Base-by-base conservation (phyloP, 2,888 invertebrate genomes). In the Zaprionus bogoriensis region DNA sequence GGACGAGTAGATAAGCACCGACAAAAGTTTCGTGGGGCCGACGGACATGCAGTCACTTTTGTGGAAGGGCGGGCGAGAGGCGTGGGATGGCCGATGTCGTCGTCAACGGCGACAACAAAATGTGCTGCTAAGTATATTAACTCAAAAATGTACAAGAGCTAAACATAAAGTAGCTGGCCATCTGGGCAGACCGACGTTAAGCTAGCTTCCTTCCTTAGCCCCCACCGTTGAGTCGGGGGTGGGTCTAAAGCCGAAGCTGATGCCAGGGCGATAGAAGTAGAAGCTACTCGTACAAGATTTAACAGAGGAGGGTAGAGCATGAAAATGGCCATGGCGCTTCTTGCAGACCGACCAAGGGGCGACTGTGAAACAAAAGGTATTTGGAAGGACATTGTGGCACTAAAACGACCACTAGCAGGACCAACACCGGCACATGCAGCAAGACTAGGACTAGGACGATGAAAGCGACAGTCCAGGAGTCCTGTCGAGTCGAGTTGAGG, bases 41-140 rank as follows among this genome's bases (percentile, higher is more conserved):
- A 38, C n/a, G 4, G 36, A 14, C 25, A 12, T 9, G 9, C 1
- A 12, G n/a, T n/a, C n/a, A n/a, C n/a, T n/a, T n/a, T n/a, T n/a
- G n/a, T n/a, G 20, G 19, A n/a, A 30, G 32, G 25, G 39, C 39
- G 32, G 23, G 47, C n/a, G 41, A 12, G 30, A 42, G 42, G 22
- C 27, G 27, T 5, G 20, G 23, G 36, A 23, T 6, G 9, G 46
- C 12, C 54, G 61, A 53, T 42, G 46, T 67, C 57, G 58, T 77
- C 39, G 65, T 74, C 67, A 65, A 67, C 50, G 77, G 52, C 48
- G 65, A 74, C 64, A 76, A 67, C 76, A 74, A 77, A 84, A 78
- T 80, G 78, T 75, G 66, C 82, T 82, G 85, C 77, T 76, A 68
- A 81, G 82, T 74, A 72, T 78, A 72, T 85, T 72, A 85, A 78